phyloP scores from a whole-genome alignment of 2,888 invertebrate genomes.

The Nezara viridula region DNA sequence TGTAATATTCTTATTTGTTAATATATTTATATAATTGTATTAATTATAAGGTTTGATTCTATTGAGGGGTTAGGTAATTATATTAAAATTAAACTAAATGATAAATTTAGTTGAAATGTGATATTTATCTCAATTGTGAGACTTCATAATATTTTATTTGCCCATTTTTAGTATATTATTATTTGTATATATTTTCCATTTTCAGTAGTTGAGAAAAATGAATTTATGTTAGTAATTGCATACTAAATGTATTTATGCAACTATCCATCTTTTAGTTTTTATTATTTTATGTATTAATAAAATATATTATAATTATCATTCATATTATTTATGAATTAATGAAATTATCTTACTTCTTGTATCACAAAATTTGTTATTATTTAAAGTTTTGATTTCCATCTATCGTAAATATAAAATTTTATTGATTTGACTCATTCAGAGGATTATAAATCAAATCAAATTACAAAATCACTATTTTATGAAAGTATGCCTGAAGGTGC shows the following conservation, averaged over 20 bases:
- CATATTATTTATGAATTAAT: neutral
- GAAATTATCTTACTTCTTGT: neutral
- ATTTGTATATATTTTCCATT: neutral
- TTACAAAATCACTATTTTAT: neutral
- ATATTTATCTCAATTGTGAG: neutral
- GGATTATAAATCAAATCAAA: neutral
- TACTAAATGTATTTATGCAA: neutral
- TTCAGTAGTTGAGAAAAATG: neutral
- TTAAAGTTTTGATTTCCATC: neutral
- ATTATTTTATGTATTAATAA: neutral
- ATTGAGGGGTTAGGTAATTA: neutral
- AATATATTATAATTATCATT: neutral
- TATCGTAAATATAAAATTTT: neutral
- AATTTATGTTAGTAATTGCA: neutral
- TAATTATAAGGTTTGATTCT: neutral
- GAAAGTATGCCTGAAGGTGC: neutral
- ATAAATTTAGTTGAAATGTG: constrained; percentile 11
- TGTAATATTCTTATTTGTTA: constrained; percentile 2
- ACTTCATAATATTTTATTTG: neutral
- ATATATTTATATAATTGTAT: neutral
- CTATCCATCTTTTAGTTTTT: constrained; percentile 2
- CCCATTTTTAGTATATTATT: no score
- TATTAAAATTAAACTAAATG: constrained; percentile 8
- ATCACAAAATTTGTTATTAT: neutral
- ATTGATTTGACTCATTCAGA: neutral